Evolutionary conservation across 2,797 vertebrate species (phyloP), one percentile per base, ranked within the genome.

Genomic region (Neosilurus mollespiculum): DNA sequence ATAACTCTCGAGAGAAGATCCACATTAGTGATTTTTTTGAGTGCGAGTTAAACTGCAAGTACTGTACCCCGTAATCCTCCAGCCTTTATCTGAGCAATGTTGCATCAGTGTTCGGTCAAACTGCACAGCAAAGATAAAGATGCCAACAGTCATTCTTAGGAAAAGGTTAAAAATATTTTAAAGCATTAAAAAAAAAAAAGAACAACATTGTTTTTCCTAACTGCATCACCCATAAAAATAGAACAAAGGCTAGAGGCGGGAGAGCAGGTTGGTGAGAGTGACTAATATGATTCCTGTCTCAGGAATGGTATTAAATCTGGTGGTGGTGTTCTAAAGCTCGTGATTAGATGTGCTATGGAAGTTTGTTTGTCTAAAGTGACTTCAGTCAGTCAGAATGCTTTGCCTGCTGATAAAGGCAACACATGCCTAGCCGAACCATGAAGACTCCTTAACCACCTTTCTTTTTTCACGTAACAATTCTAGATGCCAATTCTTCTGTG

Each of bases 311-410:
- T 61, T 69, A 22, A 34, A 53, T 51, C 53, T 76, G 64, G 53
- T 65, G 15, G 22, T n/a, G 30, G 11, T 75, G 37, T 66, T 49
- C 37, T 69, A 78, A 78, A 54, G 67, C 72, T 24, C 12, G 73
- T 30, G 54, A 16, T 72, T 22, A 62, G 73, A 67, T 16, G 34
- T 75, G 80, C 85, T 77, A 86, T 86, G 85, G 61, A 18, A 20
- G 78, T 82, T 87, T 82, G 82, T 86, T 82, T 14, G 20, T 83
- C 80, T 83, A 49, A 73, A 83, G 62, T 26, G 78, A 85, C 71
- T 62, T 22, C 71, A 62, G 24, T 49, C 61, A 83, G 76, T 59
- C 54, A 79, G 34, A 84, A 79, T 18, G 77, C 65, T 66, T 10
- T 11, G 67, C 67, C 82, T 72, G 37, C 49, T 62, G 58, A 9